Percentiles rank a stretch among this genome's conserved stretches.
These are phyloP conservation scores for Polydrusus cervinus DNA, from an alignment of 2,888 invertebrate species.

Conservation along the genomic window DNA sequence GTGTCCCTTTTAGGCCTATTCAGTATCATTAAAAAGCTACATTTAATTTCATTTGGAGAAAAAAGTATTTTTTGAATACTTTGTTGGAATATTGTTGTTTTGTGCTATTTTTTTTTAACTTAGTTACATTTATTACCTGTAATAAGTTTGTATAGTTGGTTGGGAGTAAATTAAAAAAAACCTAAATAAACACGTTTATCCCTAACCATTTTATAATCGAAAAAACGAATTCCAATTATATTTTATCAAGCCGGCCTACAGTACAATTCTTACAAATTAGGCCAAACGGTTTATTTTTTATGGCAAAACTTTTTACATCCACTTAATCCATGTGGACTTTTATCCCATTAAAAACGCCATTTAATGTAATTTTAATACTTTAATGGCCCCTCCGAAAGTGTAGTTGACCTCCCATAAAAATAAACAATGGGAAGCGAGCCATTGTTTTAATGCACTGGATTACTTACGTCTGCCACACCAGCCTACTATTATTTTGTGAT, in stretches of 20 bases:
- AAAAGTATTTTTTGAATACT: too few relatives aligned
- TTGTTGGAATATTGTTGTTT: too few relatives aligned
- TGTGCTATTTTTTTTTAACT: too few relatives aligned
- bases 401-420: slow-evolving; percentile 27
- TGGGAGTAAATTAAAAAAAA: too few relatives aligned
- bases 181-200: too few relatives aligned
- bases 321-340: neutral
- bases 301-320: slow-evolving; percentile 6
- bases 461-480: slow-evolving; percentile 15
- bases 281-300: neutral
- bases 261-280: neutral
- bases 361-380: slow-evolving; percentile 9
- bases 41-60: too few relatives aligned
- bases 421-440: slow-evolving; percentile 22
- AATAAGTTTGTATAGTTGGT: too few relatives aligned
- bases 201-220: too few relatives aligned
- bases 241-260: neutral
- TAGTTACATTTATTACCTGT: too few relatives aligned
- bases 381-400: slow-evolving; percentile 11
- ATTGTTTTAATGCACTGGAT: slow-evolving; percentile 24
- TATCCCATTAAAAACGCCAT: slow-evolving; percentile 10
- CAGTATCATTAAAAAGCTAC: too few relatives aligned
- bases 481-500: neutral
- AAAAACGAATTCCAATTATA: neutral
- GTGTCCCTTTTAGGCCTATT: too few relatives aligned